phyloP scores from a whole-genome alignment of 2,888 invertebrate species.

The Ophioninae sp. region DNA sequence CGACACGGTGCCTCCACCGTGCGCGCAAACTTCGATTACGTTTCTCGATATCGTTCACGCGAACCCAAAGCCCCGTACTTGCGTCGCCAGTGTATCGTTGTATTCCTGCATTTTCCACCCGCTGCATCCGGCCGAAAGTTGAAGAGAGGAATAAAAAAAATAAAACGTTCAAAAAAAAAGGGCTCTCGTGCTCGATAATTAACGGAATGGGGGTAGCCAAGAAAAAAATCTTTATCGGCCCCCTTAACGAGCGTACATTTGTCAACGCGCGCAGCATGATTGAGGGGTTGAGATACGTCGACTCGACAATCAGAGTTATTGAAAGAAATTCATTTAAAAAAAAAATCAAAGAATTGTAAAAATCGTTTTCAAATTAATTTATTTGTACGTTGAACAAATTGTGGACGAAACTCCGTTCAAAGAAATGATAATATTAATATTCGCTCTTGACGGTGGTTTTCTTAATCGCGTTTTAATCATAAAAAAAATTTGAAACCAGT shows the following conservation, averaged over 20 bases:
- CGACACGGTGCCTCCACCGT: slow-evolving; percentile 46
- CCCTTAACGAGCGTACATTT: slow-evolving; percentile 30
- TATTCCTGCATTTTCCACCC: slow-evolving; percentile 20
- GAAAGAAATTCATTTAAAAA: too few species aligned
- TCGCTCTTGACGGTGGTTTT: too few species aligned
- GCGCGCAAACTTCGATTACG: slow-evolving; percentile 66
- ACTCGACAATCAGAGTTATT: too few species aligned
- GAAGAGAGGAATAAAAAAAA: slow-evolving; percentile 19
- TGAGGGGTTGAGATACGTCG: not conserved
- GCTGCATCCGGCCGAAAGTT: slow-evolving; percentile 14
- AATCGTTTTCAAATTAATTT: too few species aligned
- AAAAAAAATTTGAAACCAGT: too few species aligned
- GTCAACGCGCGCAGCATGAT: not conserved
- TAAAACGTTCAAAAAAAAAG: not conserved
- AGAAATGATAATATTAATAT: too few species aligned
- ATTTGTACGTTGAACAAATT: too few species aligned
- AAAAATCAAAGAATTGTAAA: too few species aligned
- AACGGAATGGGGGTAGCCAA: slow-evolving; percentile 17
- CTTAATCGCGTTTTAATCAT: too few species aligned
- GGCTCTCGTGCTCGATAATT: slow-evolving; percentile 32
- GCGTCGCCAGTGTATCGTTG: slow-evolving; percentile 49
- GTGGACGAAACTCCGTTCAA: too few species aligned
- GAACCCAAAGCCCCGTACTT: slow-evolving; percentile 38
- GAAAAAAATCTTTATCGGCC: slow-evolving; percentile 15
- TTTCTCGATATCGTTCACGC: slow-evolving; percentile 66